Base-by-base conservation (phyloP, 2,113 vertebrate genomes). In the Embiotoca jacksoni region DNA sequence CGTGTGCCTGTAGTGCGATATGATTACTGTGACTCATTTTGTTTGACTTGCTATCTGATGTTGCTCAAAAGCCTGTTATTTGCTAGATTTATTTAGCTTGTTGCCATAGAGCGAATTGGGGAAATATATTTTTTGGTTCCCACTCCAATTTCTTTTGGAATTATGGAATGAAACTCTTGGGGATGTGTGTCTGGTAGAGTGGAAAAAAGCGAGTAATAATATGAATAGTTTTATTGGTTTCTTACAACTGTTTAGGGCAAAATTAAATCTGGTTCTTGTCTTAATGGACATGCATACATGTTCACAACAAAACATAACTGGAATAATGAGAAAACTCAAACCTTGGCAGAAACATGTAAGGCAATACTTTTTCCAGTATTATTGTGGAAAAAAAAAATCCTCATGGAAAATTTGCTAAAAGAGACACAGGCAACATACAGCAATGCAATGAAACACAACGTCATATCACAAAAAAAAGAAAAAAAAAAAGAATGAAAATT, bases 111-210 rank as follows among this genome's bases (percentile, higher is more conserved):
- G 30, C 15, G 14, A 74, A 55, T 16, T 49, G 32, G 58, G 59
- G 32, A 83, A 76, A 75, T 78, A 69, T 72, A 0, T 7, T 61
- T 80, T 78, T 55, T 61, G 52, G 64, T 64, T 87, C 41, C 72
- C 49, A 23, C 35, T 71, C 80, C 39, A 64, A 55, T 73, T 88
- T 75, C 78, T 70, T 78, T 53, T 13, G 69, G 69, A 69, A 55
- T 71, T 80, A 67, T 39, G 78, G 54, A 81, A 92, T 91, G 71
- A 53, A 80, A 85, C 86, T 84, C 82, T 72, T 67, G 79, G 84
- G 86, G 63, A 78, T 46, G 37, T 44, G 53, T 72, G 65, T 79
- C 59, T 76, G 55, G 57, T 39, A 59, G 49, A 65, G 37, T 56
- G 69, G 57, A 83, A 85, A 73, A 56, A 78, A 72, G 58, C 79